Evolutionary conservation across 2,113 vertebrate species (phyloP).

Genomic region (Taurulus bubalis): DNA sequence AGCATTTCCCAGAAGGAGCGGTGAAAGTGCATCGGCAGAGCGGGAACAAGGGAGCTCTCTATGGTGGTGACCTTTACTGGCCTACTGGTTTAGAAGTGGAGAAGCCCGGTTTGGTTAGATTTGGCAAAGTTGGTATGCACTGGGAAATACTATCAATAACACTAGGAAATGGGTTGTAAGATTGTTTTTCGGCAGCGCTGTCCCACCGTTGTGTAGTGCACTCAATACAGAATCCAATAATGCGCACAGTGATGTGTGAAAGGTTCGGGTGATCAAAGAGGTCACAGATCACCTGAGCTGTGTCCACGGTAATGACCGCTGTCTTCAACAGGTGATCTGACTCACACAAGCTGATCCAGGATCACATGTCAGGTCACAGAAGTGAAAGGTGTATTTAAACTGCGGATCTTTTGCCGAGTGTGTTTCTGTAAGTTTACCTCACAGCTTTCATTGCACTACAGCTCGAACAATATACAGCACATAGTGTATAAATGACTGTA

Average conservation of each 20-base stretch:
- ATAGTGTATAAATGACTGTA: too few species aligned
- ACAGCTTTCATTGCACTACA: background rate
- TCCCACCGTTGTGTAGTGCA: background rate
- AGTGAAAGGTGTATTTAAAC: background rate
- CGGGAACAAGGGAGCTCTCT: conserved; percentile 52
- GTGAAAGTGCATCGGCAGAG: conserved; percentile 33
- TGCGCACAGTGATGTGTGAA: background rate
- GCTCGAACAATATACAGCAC: too few species aligned
- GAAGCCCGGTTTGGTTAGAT: conserved; percentile 26
- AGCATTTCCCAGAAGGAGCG: conserved; percentile 15
- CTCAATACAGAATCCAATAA: background rate
- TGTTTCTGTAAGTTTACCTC: background rate
- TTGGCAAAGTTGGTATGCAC: background rate
- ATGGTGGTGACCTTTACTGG: conserved; percentile 46
- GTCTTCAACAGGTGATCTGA: background rate
- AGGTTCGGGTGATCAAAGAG: background rate
- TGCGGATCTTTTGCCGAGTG: background rate
- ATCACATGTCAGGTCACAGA: background rate
- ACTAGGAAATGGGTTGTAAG: background rate
- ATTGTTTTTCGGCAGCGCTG: conserved; percentile 1
- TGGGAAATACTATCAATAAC: conserved; percentile 17
- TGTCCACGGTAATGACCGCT: background rate
- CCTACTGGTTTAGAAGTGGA: conserved; percentile 24
- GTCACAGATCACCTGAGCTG: background rate
- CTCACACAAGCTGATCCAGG: background rate